A percentile compares a stretch with the other conserved stretches of the same genome.
phyloP scores from a whole-genome alignment of 2,113 vertebrate genomes.

The Panthera uncia region DNA sequence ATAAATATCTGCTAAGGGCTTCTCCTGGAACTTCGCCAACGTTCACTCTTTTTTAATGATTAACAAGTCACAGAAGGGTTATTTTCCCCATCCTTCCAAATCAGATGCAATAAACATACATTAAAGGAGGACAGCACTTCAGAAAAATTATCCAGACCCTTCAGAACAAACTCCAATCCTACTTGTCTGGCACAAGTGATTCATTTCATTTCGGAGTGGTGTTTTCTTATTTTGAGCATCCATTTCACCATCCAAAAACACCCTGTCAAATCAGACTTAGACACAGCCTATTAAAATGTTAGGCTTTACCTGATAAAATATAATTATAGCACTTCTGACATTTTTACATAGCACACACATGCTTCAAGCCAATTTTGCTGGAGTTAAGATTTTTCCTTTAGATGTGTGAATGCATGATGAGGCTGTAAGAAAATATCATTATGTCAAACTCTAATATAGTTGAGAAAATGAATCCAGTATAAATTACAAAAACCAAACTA shows the following conservation, averaged over 20 bases:
- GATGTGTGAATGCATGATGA: constrained; percentile 71
- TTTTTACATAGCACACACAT: constrained; percentile 76
- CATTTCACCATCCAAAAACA: constrained; percentile 77
- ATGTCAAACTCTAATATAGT: constrained; percentile 63
- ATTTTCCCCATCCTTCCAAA: constrained; percentile 41
- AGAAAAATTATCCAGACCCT: constrained; percentile 40
- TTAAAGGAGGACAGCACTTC: constrained; percentile 60
- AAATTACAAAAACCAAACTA: constrained; percentile 60
- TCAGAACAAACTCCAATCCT: constrained; percentile 27
- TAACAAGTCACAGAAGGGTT: constrained; percentile 54
- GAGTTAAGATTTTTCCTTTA: constrained; percentile 77
- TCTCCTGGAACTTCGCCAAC: constrained; percentile 18
- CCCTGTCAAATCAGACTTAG: constrained; percentile 78
- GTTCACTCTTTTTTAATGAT: constrained; percentile 50
- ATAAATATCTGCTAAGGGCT: constrained; percentile 45
- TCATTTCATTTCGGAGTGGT: constrained; percentile 69
- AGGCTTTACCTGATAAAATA: constrained; percentile 78
- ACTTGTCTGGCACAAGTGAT: constrained; percentile 71
- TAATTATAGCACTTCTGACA: constrained; percentile 80
- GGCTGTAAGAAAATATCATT: constrained; percentile 72
- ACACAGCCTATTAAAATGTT: constrained; percentile 79
- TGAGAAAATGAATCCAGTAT: constrained; percentile 67
- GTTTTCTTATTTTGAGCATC: constrained; percentile 83
- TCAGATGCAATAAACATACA: constrained; percentile 63
- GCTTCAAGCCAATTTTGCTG: constrained; percentile 74